phyloP scores from a whole-genome alignment of 2,888 invertebrate genomes.

The Nemapogon koenigi region DNA sequence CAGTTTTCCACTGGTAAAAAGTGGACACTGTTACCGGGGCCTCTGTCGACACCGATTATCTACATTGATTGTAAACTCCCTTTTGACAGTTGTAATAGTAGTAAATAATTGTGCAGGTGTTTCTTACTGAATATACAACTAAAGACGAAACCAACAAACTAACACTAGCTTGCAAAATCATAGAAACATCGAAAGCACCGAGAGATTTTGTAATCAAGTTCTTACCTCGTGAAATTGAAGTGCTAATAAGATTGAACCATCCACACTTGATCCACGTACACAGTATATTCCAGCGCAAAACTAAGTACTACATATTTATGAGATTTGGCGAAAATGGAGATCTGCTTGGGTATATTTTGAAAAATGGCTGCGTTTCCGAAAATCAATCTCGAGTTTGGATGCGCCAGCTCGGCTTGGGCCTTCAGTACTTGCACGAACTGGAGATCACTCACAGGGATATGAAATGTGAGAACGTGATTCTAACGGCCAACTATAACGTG shows the following conservation, averaged over 20 bases:
- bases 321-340: conserved; percentile 80
- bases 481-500: conserved; percentile 75
- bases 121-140: conserved; percentile 37
- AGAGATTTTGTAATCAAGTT: conserved; percentile 82
- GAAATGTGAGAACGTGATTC: conserved; percentile 81
- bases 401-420: conserved; percentile 70
- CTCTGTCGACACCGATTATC: too few species aligned
- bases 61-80: too few species aligned
- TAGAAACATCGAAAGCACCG: conserved; percentile 76
- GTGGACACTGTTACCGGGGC: too few species aligned
- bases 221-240: conserved; percentile 82
- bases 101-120: conserved; percentile 34
- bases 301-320: conserved; percentile 82
- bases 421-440: conserved; percentile 77
- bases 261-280: conserved; percentile 81
- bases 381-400: conserved; percentile 75
- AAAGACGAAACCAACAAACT: conserved; percentile 34
- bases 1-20: too few species aligned
- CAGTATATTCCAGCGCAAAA: conserved; percentile 75
- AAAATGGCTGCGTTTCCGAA: conserved; percentile 72
- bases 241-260: conserved; percentile 76
- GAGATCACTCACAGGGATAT: conserved; percentile 81
- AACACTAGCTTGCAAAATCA: conserved; percentile 73
- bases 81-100: too few species aligned
- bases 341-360: conserved; percentile 73